Evolutionary conservation across 2,888 invertebrate genomes (phyloP), one percentile per base, ranked within the genome.

Genomic region (Idaea dimidiata): DNA sequence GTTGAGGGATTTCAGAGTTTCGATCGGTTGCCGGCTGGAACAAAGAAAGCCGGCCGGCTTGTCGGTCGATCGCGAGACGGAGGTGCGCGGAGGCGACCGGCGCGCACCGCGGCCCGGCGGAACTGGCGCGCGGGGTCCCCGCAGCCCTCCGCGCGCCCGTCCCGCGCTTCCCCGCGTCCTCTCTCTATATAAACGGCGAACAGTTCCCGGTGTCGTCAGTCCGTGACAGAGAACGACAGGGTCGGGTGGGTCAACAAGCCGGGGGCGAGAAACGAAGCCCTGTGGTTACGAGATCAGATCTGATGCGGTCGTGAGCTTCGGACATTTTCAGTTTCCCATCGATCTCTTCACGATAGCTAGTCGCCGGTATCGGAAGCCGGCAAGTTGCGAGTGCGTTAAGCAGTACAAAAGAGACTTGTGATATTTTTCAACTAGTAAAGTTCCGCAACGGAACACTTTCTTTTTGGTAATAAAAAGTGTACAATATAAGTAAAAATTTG

Each of bases 361-460:
- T 89, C 87, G 86, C 86, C 88, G 88, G 87, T 43, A 43, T 81
- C 76, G 77, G 76, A 75, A 80, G 79, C 87, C 87, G 88, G 86
- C 72, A 79, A 70, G 78, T 86, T 84, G 84, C 82, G 89, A 89
- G 90, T 87, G 89, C 85, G 84, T 87, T 85, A 24, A 81, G 87
- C 87, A 92, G 89, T 91, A 91, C 91, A 91, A 91, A 89, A 91
- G 87, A 91, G 86, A 90, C 88, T 92, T 93, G 93, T 93, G 93
- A 93, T 93, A 93, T 93, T 91, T 89, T 91, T 85, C 86, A 90
- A 90, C 87, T 86, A 87, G 83, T 81, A 81, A 82, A 84, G 89
- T 91, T 90, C 91, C 91, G 85, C 84, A 82, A 68, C 84, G 91
- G 89, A 89, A 89, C 91, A 73, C 77, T 82, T 84, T 73, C 81